Evolutionary conservation across 2,113 vertebrate species (phyloP).

Genomic region (Melanostigma gelatinosum): DNA sequence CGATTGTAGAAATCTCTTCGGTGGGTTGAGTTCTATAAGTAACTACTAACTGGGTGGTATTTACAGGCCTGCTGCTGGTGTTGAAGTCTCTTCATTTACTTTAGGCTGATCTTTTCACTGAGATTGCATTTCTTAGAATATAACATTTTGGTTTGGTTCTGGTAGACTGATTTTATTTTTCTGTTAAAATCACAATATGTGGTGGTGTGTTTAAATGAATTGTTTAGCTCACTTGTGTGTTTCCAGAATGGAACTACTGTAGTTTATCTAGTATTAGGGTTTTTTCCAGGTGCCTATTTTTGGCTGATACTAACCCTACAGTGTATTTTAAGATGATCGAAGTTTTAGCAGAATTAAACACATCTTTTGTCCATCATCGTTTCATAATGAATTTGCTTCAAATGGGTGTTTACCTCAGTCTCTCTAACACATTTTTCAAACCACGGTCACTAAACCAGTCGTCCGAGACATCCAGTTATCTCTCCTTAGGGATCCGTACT

Average conservation of each 20-base stretch:
- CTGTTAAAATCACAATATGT: background rate
- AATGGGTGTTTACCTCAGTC: constrained; percentile 27
- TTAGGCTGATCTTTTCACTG: constrained; percentile 18
- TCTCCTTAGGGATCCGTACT: constrained; percentile 39
- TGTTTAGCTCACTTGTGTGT: background rate
- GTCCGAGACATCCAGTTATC: constrained; percentile 42
- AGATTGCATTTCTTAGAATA: constrained; percentile 13
- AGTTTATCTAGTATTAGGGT: background rate
- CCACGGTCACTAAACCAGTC: constrained; percentile 27
- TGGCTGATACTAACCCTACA: background rate
- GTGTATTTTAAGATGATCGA: background rate
- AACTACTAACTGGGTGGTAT: constrained; percentile 5
- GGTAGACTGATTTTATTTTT: background rate
- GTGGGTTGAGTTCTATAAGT: constrained; percentile 51
- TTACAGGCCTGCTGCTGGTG: constrained; percentile 18
- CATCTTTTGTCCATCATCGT: background rate
- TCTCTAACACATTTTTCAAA: constrained; percentile 41
- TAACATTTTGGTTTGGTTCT: constrained; percentile 15
- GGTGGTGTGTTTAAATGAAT: background rate
- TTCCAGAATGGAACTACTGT: background rate
- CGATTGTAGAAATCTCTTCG: constrained; percentile 39
- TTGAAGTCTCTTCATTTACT: constrained; percentile 7
- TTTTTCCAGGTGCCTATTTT: background rate
- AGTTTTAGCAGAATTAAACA: background rate
- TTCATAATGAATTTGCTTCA: constrained; percentile 12